Evolutionary conservation across 23 tunicate genomes (phyloP).

Genomic region (Halocynthia aurantium): DNA sequence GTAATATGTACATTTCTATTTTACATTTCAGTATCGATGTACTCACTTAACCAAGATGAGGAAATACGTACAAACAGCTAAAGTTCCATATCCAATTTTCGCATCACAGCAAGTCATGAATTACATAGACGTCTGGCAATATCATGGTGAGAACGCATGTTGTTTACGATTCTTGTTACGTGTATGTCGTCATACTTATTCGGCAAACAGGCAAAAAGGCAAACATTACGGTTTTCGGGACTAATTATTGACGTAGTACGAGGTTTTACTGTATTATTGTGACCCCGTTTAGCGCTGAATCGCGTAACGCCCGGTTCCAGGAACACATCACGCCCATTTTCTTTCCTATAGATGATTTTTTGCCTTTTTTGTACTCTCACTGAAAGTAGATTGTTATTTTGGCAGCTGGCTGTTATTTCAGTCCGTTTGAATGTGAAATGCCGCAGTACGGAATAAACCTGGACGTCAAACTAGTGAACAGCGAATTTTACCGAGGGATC

Average conservation of each 20-base stretch:
- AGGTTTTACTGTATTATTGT: too few species aligned
- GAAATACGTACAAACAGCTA: conserved; percentile 34
- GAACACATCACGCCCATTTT: too few species aligned
- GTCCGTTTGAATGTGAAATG: conserved; percentile 59
- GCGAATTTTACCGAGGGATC: conserved; percentile 49
- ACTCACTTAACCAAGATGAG: conserved; percentile 28
- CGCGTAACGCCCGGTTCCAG: too few species aligned
- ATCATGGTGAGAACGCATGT: conserved; percentile 35
- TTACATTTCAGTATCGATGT: conserved; percentile 11
- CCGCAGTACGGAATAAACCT: conserved; percentile 68
- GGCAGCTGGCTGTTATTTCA: conserved; percentile 48
- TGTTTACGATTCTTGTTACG: not conserved
- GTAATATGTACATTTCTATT: not conserved
- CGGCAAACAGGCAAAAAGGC: too few species aligned
- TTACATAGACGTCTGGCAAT: conserved; percentile 24
- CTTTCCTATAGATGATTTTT: too few species aligned
- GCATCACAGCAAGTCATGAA: conserved; percentile 61
- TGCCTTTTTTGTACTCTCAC: too few species aligned
- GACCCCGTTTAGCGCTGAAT: too few species aligned
- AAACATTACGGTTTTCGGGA: too few species aligned
- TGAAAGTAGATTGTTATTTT: not conserved
- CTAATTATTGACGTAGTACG: too few species aligned
- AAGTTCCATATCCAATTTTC: conserved; percentile 51
- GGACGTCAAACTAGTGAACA: conserved; percentile 29
- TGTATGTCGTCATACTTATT: too few species aligned